Evolutionary conservation across 2,113 vertebrate genomes (phyloP).

Genomic region (Erinaceus europaeus): DNA sequence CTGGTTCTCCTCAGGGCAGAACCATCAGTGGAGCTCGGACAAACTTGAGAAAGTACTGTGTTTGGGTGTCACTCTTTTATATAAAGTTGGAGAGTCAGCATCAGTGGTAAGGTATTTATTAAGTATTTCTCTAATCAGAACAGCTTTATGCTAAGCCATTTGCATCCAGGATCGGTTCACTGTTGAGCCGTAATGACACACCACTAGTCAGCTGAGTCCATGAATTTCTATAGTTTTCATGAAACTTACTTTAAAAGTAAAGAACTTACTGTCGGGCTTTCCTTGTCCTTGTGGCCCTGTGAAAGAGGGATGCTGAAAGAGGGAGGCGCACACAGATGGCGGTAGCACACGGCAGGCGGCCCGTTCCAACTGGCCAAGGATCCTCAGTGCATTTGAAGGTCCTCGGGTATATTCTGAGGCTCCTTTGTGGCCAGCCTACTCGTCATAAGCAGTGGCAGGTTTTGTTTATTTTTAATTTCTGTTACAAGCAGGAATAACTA

Average conservation of each 20-base stretch:
- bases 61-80: not conserved
- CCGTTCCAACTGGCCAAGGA: not conserved
- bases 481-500: constrained; percentile 17
- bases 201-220: constrained; percentile 32
- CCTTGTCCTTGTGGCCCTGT: not conserved
- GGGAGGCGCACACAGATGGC: not conserved
- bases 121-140: constrained; percentile 1
- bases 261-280: constrained; percentile 21
- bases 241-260: constrained; percentile 29
- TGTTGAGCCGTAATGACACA: constrained; percentile 22
- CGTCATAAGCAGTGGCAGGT: not conserved
- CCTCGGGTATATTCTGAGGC: not conserved
- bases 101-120: not conserved
- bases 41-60: not conserved
- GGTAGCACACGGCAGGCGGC: accelerated
- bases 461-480: constrained; percentile 37
- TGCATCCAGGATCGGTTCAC: constrained; percentile 23
- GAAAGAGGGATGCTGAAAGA: too few relatives aligned
- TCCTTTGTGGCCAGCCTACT: not conserved
- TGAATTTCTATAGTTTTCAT: constrained; percentile 24
- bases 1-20: not conserved
- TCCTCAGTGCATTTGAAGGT: too few relatives aligned
- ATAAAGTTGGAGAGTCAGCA: not conserved
- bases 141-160: constrained; percentile 53
- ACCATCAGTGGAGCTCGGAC: not conserved